Base-by-base conservation (phyloP, 2,797 vertebrate species). In the Podarcis siculus region DNA sequence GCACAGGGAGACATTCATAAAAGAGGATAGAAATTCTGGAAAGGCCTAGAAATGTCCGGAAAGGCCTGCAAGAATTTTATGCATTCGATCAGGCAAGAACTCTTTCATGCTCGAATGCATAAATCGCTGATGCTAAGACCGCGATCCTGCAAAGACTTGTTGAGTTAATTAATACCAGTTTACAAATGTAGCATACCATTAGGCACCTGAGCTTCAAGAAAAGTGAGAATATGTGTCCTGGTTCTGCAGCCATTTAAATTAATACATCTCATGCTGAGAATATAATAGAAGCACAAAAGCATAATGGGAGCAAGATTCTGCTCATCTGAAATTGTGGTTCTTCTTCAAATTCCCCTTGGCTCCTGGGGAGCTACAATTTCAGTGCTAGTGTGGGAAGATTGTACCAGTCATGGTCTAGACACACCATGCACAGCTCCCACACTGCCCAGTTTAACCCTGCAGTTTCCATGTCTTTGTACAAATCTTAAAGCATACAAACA, bases 401-500 rank as follows among this genome's bases (percentile, higher is more conserved):
- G 1, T n/a, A 67, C 64, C 76, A 86, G 8, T 37, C 79, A 30
- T 89, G 0, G 71, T 71, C 32, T 89, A 45, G 75, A 83, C 9
- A 58, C 45, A 91, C 89, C 83, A 79, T 58, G 85, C 27, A 39
- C 82, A 82, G 77, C 37, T 83, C 83, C 88, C 32, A 85, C 80
- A 90, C 83, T 80, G 92, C 79, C 86, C 27, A 86, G 2, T 85
- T 89, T 89, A 90, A 91, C 42, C 82, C 19, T 85, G 64, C n/a
- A 75, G 92, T 86, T 85, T 94, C 91, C 90, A 88, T 82, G 85
- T 42, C 61, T 87, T 75, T 61, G 86, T 66, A 83, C 75, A 91
- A 93, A 90, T 64, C 49, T 79, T 88, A 93, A 93, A 88, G 84
- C 87, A 94, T 91, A 87, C 49, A 90, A 85, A 17, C 27, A 35